These are phyloP conservation scores for Drosophila sproati DNA, from an alignment of 1,140 invertebrate species.

Conservation along the genomic window DNA sequence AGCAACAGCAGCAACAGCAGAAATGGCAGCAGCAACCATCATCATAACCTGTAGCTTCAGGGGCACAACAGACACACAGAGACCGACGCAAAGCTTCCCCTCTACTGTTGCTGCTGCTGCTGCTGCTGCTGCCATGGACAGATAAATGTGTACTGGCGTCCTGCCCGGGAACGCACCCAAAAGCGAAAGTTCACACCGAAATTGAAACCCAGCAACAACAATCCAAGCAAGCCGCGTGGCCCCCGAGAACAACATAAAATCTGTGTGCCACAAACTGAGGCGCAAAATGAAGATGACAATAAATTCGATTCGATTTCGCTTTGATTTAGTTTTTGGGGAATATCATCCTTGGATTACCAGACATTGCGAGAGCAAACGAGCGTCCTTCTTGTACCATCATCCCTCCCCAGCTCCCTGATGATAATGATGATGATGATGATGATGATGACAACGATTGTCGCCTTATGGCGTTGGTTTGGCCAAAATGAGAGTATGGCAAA, in stretches of 20 bases:
- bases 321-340: conserved; percentile 81
- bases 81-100: background rate
- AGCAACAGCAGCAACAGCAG: conserved; percentile 17
- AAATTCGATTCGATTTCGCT: conserved; percentile 82
- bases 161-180: conserved; percentile 37
- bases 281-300: conserved; percentile 82
- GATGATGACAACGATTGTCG: conserved; percentile 71
- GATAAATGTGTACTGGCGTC: conserved; percentile 26
- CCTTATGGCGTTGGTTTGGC: conserved; percentile 60
- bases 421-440: conserved; percentile 52
- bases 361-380: conserved; percentile 38
- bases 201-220: conserved; percentile 70
- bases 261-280: conserved; percentile 78
- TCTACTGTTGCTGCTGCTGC: too few relatives aligned
- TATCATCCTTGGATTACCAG: conserved; percentile 77
- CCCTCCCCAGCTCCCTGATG: conserved; percentile 14
- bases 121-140: background rate
- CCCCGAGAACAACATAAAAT: conserved; percentile 34
- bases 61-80: conserved; percentile 41
- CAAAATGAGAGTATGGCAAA: conserved; percentile 63
- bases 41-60: conserved; percentile 82
- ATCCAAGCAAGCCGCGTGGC: conserved; percentile 24
- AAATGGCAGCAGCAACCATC: conserved; percentile 29
- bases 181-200: conserved; percentile 79
- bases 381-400: background rate